These are phyloP conservation scores for Chironomus striatipennis DNA, from an alignment of 1,140 invertebrate species.

Conservation along the genomic window DNA sequence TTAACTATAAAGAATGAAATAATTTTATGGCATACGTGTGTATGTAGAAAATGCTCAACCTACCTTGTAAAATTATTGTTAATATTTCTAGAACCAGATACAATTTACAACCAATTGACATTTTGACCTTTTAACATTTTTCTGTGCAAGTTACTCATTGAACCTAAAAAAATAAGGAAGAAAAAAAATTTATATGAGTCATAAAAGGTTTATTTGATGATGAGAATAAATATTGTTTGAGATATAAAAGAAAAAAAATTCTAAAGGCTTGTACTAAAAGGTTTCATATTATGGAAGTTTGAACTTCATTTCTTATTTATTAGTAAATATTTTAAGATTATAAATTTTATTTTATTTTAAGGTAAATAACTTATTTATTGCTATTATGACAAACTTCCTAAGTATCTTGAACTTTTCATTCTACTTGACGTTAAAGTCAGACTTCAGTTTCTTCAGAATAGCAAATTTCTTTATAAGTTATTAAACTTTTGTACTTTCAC, in stretches of 20 bases:
- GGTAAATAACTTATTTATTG: no score
- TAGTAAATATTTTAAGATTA: no score
- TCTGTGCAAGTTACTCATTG: constrained; percentile 13
- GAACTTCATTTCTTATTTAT: background rate
- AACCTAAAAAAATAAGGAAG: background rate
- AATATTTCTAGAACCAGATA: constrained; percentile 21
- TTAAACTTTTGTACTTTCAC: no score
- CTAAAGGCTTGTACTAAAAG: background rate
- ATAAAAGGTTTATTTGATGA: background rate
- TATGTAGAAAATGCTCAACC: background rate
- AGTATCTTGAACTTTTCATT: no score
- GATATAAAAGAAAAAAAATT: background rate
- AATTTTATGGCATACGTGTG: background rate
- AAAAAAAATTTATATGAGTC: background rate
- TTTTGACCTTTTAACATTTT: constrained; percentile 22
- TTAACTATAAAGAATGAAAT: background rate
- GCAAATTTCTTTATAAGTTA: no score
- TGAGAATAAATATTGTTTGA: background rate
- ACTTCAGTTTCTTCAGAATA: no score
- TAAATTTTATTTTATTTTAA: no score
- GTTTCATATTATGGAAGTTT: background rate
- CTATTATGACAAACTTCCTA: no score
- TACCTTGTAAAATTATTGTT: constrained; percentile 23
- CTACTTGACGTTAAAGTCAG: no score
- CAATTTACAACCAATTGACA: constrained; percentile 24